Base-by-base conservation (phyloP, 1,140 invertebrate species). In the Stenopsyche tienmushanensis region DNA sequence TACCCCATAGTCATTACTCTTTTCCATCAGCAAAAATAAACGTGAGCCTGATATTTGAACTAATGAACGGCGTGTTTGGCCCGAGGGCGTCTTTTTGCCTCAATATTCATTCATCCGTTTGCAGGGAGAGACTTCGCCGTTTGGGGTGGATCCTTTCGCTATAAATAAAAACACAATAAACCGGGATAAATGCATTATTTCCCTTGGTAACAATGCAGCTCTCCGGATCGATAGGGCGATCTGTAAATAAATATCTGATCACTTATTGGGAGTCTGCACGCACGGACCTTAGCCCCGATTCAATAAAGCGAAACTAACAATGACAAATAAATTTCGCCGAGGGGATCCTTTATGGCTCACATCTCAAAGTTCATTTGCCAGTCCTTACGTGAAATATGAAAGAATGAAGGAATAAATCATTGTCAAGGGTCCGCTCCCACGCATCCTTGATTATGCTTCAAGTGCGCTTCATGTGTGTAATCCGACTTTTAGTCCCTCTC, bases 401-500 rank as follows among this genome's bases (percentile, higher is more conserved):
- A 63, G 42, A 63, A 64, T 64, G 66, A 64, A 55, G 42, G 66
- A 53, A 68, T 68, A 53, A 68, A 68, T 68, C 66, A 68, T 58
- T 54, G 66, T 64, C 62, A 54, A 18, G 39, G 42, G 20, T 39
- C 29, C 29, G 41, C 41, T 42, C 41, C n/a, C n/a, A n/a, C n/a
- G n/a, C n/a, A n/a, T n/a, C n/a, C n/a, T 42, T 42, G 41, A 42
- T 42, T 52, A 52, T 24, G 49, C 20, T 52, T 20, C 49, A 21
- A 52, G 49, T 24, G 49, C 15, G 10, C 15, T 21, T 52, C 15
- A 52, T 52, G 49, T 52, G 18, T n/a, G 49, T 52, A 52, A 52
- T 21, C 15, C 49, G 49, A 24, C 15, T 13, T 21, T 13, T n/a
- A 52, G 15, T 20, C 23, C 15, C 15, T 20, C 18, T 20, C 45